phyloP scores from a whole-genome alignment of 2,797 vertebrate species.

The Acanthiza pusilla region DNA sequence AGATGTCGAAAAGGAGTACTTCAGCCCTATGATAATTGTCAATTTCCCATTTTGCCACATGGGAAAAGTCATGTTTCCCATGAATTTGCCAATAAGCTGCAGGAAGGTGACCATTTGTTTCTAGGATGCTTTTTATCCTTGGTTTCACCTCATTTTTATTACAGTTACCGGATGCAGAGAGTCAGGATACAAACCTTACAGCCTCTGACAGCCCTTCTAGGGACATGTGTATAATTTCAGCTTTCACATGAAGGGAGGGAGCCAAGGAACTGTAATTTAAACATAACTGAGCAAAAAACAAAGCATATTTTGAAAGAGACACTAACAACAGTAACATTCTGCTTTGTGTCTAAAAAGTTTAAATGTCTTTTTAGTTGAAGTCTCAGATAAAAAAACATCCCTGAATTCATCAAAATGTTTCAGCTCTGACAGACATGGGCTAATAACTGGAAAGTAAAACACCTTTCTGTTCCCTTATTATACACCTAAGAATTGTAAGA shows the following conservation, averaged over 20 bases:
- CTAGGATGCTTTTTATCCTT: background rate
- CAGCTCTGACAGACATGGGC: background rate
- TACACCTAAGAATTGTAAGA: background rate
- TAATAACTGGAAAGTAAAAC: background rate
- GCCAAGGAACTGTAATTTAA: background rate
- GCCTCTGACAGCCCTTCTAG: background rate
- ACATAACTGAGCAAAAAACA: background rate
- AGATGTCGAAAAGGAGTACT: background rate
- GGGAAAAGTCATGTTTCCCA: background rate
- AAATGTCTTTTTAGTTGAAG: background rate
- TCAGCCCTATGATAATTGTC: background rate
- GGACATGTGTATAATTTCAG: background rate
- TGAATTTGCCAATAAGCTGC: background rate
- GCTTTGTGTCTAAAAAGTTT: background rate
- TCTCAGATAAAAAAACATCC: background rate
- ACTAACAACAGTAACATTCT: background rate
- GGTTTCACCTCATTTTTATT: background rate
- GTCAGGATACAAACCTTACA: background rate
- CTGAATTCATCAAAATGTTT: background rate
- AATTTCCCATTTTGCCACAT: background rate
- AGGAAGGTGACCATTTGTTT: background rate
- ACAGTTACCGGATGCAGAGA: background rate
- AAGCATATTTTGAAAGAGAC: background rate
- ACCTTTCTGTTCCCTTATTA: background rate
- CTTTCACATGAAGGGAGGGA: background rate